Percentiles rank a stretch among this genome's conserved stretches.
Evolutionary conservation across 92 coral and sea anemone genomes (phyloP).

Genomic region (Diadumene lineata): DNA sequence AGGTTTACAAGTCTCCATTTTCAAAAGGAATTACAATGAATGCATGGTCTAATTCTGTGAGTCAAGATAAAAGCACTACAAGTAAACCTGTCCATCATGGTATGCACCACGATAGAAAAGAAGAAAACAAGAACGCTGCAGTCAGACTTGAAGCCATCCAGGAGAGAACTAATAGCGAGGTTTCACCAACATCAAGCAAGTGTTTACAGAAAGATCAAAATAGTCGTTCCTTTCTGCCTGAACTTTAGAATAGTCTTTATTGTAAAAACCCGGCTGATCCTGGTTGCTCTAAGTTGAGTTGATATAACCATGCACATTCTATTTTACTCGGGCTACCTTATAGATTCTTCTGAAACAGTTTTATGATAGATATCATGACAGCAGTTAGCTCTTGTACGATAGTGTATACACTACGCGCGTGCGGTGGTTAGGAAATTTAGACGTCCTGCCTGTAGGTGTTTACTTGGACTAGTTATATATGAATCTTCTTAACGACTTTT

Average conservation of each 20-base stretch:
- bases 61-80: neutral
- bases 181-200: neutral
- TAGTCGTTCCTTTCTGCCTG: neutral
- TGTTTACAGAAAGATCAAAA: neutral
- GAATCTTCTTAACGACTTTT: too few species aligned
- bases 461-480: too few species aligned
- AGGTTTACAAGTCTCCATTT: neutral
- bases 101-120: neutral
- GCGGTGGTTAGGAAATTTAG: too few species aligned
- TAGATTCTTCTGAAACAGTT: too few species aligned
- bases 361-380: too few species aligned
- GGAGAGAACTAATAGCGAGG: neutral
- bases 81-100: neutral
- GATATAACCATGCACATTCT: too few species aligned
- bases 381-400: too few species aligned
- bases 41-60: neutral
- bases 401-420: too few species aligned
- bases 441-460: too few species aligned
- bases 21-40: neutral
- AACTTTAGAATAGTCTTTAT: neutral
- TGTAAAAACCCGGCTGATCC: too few species aligned
- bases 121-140: neutral
- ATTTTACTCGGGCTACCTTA: too few species aligned
- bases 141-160: neutral
- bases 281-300: too few species aligned